Base-by-base conservation (phyloP, 2,797 vertebrate genomes). In the Peromyscus melanophrys region DNA sequence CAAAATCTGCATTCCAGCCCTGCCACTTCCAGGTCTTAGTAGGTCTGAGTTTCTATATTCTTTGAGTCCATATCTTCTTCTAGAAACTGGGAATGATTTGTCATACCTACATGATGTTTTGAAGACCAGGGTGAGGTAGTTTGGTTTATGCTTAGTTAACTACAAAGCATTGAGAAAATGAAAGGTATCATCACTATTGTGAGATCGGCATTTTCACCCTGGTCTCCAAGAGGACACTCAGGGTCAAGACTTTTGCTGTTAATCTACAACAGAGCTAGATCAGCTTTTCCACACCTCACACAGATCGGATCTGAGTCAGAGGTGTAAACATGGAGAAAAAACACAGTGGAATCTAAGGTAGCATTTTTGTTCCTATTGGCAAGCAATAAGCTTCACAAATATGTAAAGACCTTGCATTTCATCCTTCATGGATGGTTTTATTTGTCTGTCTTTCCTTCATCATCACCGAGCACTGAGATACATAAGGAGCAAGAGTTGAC, bases 251-350 rank as follows among this genome's bases (percentile, higher is more conserved):
- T 82, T 77, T 12, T 3, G 25, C 59, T 77, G 55, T 89, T 93
- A 29, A 80, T 40, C 29, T 76, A 6, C 5, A 78, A 63, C 52
- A 61, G 63, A 82, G 78, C 75, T 89, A 59, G 6, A 55, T 34
- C 37, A 55, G n/a, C 19, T 52, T 75, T 92, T 61, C 43, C 8
- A 69, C 23, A 73, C 92, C 73, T 91, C 52, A 52, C n/a, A 13
- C 34, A 69, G 43, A 55, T 69, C 55, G 55, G 43, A 57, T 76
- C 55, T 61, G 75, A 14, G 90, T 91, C 75, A 71, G 31, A 83
- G 57, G 27, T 86, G 57, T 71, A 93, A 76, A 89, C 94, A 95
- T 14, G 34, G 55, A 31, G 88, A 81, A 86, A 91, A 88, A 89
- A 90, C 75, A 27, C 6, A 37, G 27, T 17, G 49, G 23, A 65